phyloP scores from a whole-genome alignment of 2,888 invertebrate genomes.

The Machimus atricapillus region DNA sequence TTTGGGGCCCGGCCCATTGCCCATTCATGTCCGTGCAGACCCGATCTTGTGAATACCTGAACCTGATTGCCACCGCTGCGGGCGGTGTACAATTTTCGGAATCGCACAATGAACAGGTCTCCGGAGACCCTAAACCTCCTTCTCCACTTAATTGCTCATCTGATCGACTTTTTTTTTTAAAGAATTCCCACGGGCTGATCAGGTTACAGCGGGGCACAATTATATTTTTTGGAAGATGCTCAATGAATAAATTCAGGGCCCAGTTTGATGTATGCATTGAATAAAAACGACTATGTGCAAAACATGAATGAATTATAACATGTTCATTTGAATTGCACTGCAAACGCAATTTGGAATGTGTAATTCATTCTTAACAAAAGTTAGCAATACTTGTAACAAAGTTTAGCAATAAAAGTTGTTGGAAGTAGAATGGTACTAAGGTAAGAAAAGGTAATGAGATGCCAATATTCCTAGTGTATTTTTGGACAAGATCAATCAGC shows the following conservation, averaged over 20 bases:
- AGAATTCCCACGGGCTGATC: constrained; percentile 31
- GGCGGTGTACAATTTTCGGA: constrained; percentile 13
- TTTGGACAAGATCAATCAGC: too few relatives aligned
- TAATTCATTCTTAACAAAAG: too few relatives aligned
- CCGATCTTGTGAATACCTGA: background rate
- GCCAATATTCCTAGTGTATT: too few relatives aligned
- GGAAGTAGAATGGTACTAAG: too few relatives aligned
- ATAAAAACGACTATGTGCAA: background rate
- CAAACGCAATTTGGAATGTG: too few relatives aligned
- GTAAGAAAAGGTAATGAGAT: too few relatives aligned
- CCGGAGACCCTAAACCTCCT: background rate
- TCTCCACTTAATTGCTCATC: constrained; percentile 21
- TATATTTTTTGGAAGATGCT: background rate
- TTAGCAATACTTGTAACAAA: too few relatives aligned
- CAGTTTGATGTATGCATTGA: background rate
- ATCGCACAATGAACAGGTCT: constrained; percentile 7
- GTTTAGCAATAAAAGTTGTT: too few relatives aligned
- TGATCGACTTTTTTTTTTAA: background rate
- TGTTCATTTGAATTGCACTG: background rate
- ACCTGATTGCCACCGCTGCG: background rate
- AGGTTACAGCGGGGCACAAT: background rate
- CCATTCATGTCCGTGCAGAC: constrained; percentile 13
- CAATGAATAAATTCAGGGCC: background rate
- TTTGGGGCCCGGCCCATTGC: background rate
- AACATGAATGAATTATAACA: background rate